These are phyloP conservation scores for Halichondria panicea DNA, from an alignment of 37 sponge, comb jelly and placozoan genomes.

Conservation along the genomic window DNA sequence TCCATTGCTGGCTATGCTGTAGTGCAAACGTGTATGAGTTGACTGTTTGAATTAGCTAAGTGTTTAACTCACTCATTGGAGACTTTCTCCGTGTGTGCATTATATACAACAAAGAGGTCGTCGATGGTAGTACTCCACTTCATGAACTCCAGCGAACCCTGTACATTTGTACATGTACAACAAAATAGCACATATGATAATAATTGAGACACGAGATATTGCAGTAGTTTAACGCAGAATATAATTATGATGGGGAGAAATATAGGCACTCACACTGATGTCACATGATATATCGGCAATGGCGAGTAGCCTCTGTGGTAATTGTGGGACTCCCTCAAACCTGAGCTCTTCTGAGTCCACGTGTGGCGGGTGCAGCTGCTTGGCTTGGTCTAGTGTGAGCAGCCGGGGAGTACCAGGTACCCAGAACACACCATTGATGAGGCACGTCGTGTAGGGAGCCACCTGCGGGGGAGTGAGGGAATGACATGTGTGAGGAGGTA, in stretches of 20 bases:
- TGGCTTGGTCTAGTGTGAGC: slow-evolving; percentile 62
- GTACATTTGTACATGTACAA: background rate
- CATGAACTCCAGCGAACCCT: slow-evolving; percentile 94
- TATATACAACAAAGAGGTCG: slow-evolving; percentile 78
- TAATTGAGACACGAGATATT: background rate
- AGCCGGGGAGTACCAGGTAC: slow-evolving; percentile 76
- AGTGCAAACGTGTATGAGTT: background rate
- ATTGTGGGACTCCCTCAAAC: slow-evolving; percentile 55
- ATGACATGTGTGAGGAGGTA: too few relatives aligned
- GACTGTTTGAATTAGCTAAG: background rate
- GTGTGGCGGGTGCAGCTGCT: slow-evolving; percentile 37
- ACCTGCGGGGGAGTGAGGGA: slow-evolving; percentile 42
- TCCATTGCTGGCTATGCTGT: slow-evolving; percentile 77
- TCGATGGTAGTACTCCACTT: slow-evolving; percentile 70
- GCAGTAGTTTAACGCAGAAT: background rate
- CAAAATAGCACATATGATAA: background rate
- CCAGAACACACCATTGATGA: slow-evolving; percentile 98
- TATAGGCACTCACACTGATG: slow-evolving; percentile 25
- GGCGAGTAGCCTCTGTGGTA: slow-evolving; percentile 91
- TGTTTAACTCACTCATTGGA: slow-evolving; percentile 2
- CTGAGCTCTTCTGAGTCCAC: slow-evolving; percentile 23
- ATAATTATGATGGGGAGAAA: slow-evolving; percentile 26
- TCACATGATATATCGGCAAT: slow-evolving; percentile 89
- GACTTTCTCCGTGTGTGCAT: slow-evolving; percentile 59
- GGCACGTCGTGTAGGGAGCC: slow-evolving; percentile 84